phyloP scores from a whole-genome alignment of 2,888 invertebrate genomes.

The Axea sp. region DNA sequence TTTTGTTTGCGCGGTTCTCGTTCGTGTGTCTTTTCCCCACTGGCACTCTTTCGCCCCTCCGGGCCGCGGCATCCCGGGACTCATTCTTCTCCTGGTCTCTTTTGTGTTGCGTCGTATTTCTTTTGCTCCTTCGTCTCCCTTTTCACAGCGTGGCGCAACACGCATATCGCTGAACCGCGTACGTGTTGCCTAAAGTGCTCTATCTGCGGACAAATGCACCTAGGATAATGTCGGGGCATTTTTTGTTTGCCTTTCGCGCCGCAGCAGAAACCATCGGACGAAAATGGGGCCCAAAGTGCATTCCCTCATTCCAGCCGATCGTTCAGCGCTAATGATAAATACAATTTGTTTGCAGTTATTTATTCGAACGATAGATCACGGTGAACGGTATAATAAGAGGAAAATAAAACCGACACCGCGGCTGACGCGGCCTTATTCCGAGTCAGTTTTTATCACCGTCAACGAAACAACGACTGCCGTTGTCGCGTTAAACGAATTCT shows the following conservation, averaged over 20 bases:
- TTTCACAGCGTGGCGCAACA: constrained; percentile 43
- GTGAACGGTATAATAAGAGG: too few relatives aligned
- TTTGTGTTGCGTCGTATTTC: constrained; percentile 57
- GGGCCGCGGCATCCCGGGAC: constrained; percentile 48
- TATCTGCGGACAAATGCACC: constrained; percentile 19
- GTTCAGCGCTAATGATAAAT: too few relatives aligned
- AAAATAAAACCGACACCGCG: too few relatives aligned
- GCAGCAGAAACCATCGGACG: background rate
- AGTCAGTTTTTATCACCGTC: too few relatives aligned
- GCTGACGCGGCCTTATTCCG: background rate
- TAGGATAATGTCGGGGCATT: constrained; percentile 13
- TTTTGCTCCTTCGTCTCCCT: constrained; percentile 26
- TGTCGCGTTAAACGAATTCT: too few relatives aligned
- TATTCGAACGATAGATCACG: too few relatives aligned
- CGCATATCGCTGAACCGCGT: constrained; percentile 30
- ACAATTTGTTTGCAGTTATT: too few relatives aligned
- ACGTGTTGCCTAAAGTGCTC: constrained; percentile 32
- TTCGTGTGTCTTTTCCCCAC: constrained; percentile 61
- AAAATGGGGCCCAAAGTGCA: constrained; percentile 17
- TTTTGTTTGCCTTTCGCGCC: constrained; percentile 5
- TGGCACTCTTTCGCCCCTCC: constrained; percentile 58
- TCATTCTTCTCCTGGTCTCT: constrained; percentile 50
- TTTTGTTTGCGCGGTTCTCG: constrained; percentile 41
- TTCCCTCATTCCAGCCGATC: constrained; percentile 5
- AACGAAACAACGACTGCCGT: too few relatives aligned